Conservation (phyloP, 1,140 invertebrate genomes). For the Drosophila gunungcola region DNA sequence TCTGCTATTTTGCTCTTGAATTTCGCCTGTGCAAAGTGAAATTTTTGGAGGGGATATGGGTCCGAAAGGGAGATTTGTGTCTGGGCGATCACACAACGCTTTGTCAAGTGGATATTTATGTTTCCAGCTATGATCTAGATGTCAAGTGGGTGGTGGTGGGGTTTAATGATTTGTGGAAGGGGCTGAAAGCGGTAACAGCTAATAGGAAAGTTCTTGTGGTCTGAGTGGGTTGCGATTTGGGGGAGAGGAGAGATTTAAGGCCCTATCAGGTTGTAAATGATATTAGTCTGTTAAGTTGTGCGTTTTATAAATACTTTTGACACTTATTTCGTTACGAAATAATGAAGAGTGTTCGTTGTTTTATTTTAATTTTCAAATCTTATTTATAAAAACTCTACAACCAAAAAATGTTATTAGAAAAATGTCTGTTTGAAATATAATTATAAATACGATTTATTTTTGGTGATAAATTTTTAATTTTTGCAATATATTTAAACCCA, state of each 20-base stretch:
- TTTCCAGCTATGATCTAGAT: conserved; percentile 35
- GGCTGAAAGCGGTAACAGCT: conserved; percentile 26
- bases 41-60: neutral
- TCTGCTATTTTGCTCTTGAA: conserved; percentile 56
- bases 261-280: conserved; percentile 19
- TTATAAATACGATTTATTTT: too few relatives aligned
- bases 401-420: too few relatives aligned
- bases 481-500: too few relatives aligned
- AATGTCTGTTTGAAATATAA: too few relatives aligned
- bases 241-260: conserved; percentile 7
- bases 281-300: neutral
- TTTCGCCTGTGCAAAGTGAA: conserved; percentile 50
- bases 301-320: neutral
- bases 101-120: conserved; percentile 67
- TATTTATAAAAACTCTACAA: neutral
- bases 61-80: conserved; percentile 3
- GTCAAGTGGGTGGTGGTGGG: conserved; percentile 50
- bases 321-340: neutral
- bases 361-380: neutral
- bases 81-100: conserved; percentile 29
- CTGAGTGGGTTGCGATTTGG: conserved; percentile 17
- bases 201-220: conserved; percentile 36
- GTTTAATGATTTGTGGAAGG: conserved; percentile 27
- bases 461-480: too few relatives aligned
- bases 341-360: neutral